phyloP scores from a whole-genome alignment of 2,113 vertebrate species.

The Myocastor coypus region DNA sequence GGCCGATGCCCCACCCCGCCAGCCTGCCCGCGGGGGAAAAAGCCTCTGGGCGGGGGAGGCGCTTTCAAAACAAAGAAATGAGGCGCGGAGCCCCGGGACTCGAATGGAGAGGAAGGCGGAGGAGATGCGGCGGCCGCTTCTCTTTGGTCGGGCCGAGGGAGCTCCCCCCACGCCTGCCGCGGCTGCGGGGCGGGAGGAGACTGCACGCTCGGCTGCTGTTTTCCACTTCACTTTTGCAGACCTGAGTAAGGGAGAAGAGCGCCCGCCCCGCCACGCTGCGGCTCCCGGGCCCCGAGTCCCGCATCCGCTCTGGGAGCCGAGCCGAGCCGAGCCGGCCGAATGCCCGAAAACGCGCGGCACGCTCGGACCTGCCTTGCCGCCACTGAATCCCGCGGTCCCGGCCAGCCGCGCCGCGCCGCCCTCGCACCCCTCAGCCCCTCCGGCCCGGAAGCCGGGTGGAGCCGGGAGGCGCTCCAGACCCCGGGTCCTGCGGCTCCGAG shows the following conservation, averaged over 20 bases:
- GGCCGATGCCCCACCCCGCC: constrained; percentile 53
- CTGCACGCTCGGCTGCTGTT: constrained; percentile 1
- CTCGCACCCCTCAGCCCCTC: not conserved
- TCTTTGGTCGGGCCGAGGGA: not conserved
- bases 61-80: constrained; percentile 85
- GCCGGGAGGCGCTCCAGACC: not conserved
- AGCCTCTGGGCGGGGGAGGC: constrained; percentile 81
- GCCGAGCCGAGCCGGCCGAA: not conserved
- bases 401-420: constrained; percentile 24
- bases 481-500: not conserved
- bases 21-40: constrained; percentile 69
- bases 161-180: constrained; percentile 51
- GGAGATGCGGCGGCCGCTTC: constrained; percentile 57
- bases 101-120: constrained; percentile 72
- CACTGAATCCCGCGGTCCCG: not conserved
- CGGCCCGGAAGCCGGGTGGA: not conserved
- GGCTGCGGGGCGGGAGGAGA: constrained; percentile 11
- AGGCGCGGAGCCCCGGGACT: constrained; percentile 70
- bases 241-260: not conserved
- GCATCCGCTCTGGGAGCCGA: not conserved
- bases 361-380: constrained; percentile 11
- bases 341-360: not conserved
- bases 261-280: not conserved
- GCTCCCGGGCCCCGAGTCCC: not conserved
- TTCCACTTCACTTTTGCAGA: constrained; percentile 75